Evolutionary conservation across 2,797 vertebrate genomes (phyloP), one percentile per base, ranked within the genome.

Genomic region (Oophaga sylvatica): DNA sequence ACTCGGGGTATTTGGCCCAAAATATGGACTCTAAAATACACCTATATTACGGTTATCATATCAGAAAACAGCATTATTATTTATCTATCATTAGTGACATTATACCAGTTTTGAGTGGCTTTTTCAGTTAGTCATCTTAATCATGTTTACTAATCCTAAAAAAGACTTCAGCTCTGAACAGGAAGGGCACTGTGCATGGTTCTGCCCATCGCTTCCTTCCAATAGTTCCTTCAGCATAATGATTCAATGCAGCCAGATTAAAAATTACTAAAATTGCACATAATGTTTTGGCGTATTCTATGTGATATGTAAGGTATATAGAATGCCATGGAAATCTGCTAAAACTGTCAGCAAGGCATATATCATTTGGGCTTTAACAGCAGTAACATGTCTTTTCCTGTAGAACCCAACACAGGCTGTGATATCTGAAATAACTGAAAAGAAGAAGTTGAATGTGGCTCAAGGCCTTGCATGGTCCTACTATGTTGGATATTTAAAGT

Each of bases 381-480:
- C 13, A 31, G 26, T 35, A 41, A 57, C 15, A 22, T 75, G 56
- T 82, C 10, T 87, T 13, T 71, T 81, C 79, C 80, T 82, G 1
- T 90, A 97, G 97, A 89, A 60, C 53, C 95, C 93, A 5, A 90
- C 94, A 9, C 93, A 94, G 53, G 95, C 95, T 65, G 96, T 97
- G 90, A 86, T 97, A 83, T 97, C 96, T 7, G 94, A 95, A 83
- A 91, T 97, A 89, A 96, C 94, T 16, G 97, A 98, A 92, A 91
- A 80, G 83, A 94, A 88, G 88, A 95, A 96, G 92, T 94, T 96
- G 91, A 97, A 97, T 0, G 96, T 97, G 0, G 97, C 97, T 60
- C 96, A 97, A 0, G 97, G 97, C 10, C 93, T 98, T 88, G 97
- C 97, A 87, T 98, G 97, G 97, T 97, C 96, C 57, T 98, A 96